Conservation (phyloP, 2,113 vertebrate species). For the Pterocles gutturalis region DNA sequence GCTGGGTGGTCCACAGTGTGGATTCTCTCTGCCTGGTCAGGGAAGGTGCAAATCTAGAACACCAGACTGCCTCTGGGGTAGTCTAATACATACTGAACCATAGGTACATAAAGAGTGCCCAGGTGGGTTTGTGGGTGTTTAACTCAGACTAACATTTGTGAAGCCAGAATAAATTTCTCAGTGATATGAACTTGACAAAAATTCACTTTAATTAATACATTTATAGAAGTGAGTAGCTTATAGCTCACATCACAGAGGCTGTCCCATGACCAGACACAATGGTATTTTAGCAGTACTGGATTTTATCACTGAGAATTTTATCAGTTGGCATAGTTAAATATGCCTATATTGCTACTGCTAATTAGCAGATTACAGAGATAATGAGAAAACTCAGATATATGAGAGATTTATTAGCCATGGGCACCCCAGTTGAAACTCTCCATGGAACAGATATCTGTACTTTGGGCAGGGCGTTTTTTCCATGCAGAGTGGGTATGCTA, state of each 20-base stretch:
- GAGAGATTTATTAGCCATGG: not conserved
- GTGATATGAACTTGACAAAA: not conserved
- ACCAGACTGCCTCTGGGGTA: too few relatives aligned
- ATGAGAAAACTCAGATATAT: not conserved
- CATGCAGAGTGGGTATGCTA: not conserved
- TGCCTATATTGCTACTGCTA: not conserved
- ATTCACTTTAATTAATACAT: not conserved
- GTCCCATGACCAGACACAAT: accelerated
- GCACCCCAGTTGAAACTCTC: not conserved
- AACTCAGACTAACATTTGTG: not conserved
- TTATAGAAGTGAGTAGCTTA: not conserved
- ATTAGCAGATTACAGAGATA: not conserved
- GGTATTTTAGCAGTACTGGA: not conserved
- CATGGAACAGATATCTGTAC: not conserved
- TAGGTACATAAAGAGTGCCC: not conserved
- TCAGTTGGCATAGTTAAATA: not conserved
- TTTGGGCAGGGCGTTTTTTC: not conserved
- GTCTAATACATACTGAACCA: not conserved
- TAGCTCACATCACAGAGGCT: not conserved
- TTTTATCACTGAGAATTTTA: not conserved
- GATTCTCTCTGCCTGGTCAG: too few relatives aligned
- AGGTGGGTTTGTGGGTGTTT: not conserved
- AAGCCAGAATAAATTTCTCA: not conserved
- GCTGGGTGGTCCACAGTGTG: not conserved
- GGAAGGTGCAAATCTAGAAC: not conserved